Evolutionary conservation across 53 echinoderm and acorn worm species (phyloP), one percentile per base, ranked within the genome.

Genomic region (Crossaster papposus): DNA sequence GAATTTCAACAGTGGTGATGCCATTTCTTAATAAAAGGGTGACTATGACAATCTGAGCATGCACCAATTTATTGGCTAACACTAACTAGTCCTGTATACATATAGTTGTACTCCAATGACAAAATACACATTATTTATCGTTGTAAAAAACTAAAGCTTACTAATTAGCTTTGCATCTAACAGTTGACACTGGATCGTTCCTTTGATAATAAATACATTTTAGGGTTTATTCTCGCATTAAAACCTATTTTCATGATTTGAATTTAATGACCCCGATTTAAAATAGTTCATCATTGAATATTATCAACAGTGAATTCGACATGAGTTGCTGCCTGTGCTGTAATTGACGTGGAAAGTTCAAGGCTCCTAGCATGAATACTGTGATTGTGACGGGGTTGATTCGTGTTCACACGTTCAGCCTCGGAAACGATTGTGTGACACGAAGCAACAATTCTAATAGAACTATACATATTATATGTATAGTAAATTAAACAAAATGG

Each of bases 321-420:
- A 58, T 11, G 58, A 58, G 58, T 58, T 20, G 58, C 58, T 26
- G 28, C 62, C 1, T 1, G 30, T 55, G 23, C 33, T 23, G 20
- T 72, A 72, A 72, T 53, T 32, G 72, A 53, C 31, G 72, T 85
- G 54, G 53, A 85, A 85, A 85, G 85, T 85, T 85, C 85, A 85
- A 85, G 85, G 85, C 4, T 85, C 1, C 33, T 72, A 12, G 23
- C 37, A 74, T 74, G 15, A 68, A 68, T 74, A 36, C 38, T 31
- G 52, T 28, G 83, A 65, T 70, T 36, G 81, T 36, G 23, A 55
- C 33, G 14, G n/a, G 3, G 64, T 68, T 68, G 81, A 36, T 32
- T 15, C 26, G 6, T 44, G 37, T 37, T 83, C 81, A 64, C 64
- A 81, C 83, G 70, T 64, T 28, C 50, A 11, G 12, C 68, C 51